phyloP scores from a whole-genome alignment of 2,888 invertebrate species.

The Pediacus dermestoides region DNA sequence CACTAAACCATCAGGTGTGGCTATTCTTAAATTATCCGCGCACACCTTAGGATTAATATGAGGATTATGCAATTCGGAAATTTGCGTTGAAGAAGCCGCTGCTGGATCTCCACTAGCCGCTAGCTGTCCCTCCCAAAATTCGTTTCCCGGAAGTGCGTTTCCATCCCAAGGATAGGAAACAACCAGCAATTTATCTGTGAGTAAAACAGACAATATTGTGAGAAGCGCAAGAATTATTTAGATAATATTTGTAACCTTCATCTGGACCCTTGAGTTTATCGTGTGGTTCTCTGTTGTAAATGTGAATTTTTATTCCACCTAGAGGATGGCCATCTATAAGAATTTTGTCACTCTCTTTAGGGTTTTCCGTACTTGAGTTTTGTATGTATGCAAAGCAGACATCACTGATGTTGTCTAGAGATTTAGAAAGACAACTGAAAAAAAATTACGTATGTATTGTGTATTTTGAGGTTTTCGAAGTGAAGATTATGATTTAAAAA shows the following conservation, averaged over 20 bases:
- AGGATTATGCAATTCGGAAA: slow-evolving; percentile 59
- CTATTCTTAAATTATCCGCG: slow-evolving; percentile 54
- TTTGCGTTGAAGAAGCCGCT: slow-evolving; percentile 59
- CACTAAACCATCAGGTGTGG: slow-evolving; percentile 38
- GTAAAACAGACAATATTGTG: not conserved
- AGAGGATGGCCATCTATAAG: slow-evolving; percentile 32
- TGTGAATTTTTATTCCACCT: slow-evolving; percentile 45
- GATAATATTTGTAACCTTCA: not conserved
- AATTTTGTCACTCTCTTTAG: slow-evolving; percentile 47
- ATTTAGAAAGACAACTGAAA: slow-evolving; percentile 32
- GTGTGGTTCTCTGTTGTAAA: slow-evolving; percentile 56
- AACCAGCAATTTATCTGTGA: slow-evolving; percentile 29
- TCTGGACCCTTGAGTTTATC: slow-evolving; percentile 34
- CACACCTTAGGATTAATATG: slow-evolving; percentile 54
- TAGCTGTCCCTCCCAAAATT: slow-evolving; percentile 62
- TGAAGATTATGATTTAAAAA: no score
- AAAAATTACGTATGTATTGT: no score
- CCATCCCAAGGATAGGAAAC: slow-evolving; percentile 61
- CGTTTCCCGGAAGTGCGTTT: slow-evolving; percentile 70
- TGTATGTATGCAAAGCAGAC: slow-evolving; percentile 65
- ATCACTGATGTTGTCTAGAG: slow-evolving; percentile 56
- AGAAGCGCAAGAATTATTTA: not conserved
- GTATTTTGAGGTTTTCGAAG: no score
- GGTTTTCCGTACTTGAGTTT: slow-evolving; percentile 49
- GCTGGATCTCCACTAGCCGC: slow-evolving; percentile 59